Evolutionary conservation across 2,113 vertebrate species (phyloP), one percentile per base, ranked within the genome.

Genomic region (Irena cyanogastra): DNA sequence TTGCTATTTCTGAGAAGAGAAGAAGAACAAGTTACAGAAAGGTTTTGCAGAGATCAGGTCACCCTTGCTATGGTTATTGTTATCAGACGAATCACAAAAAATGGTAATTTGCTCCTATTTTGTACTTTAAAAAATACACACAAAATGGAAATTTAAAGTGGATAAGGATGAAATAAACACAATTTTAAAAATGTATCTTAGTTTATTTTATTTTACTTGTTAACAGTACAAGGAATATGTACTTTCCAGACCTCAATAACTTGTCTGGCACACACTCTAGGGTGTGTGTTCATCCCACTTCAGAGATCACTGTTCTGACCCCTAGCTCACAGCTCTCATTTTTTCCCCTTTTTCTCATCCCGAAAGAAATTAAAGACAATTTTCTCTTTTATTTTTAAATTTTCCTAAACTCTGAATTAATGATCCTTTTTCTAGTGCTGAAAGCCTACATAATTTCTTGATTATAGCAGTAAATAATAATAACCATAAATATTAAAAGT

Each of bases 251-350:
- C 12, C 18, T 74, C 21, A 44, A 10, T 33, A 22, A 45, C 27
- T 44, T 75, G 10, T 44, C 28, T 74, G 37, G 21, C 7, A 11
- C 11, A 78, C 8, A 24, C 8, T 9, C 28, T 83, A 35, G 44
- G 17, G 9, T 69, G 7, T 9, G 17, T 9, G 1, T 39, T 47
- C 21, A 50, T 14, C 3, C 21, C 31, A 22, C 35, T 75, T 74
- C 27, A 74, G 35, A 60, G 35, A 59, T 11, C 11, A 39, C 31
- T 56, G 13, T 33, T 77, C 24, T 54, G 64, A 41, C 3, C 11
- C 13, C 11, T 22, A 64, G 10, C 9, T 78, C 3, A 4, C 0
- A 1, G 60, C 4, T 53, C 47, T 82, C 1, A 4, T 68, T 68
- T 88, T 88, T n/a, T 50, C 21, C 4, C 31, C 8, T 53, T 74